Evolutionary conservation across 2,113 vertebrate species (phyloP), one percentile per base, ranked within the genome.

Genomic region (Cygnus atratus): DNA sequence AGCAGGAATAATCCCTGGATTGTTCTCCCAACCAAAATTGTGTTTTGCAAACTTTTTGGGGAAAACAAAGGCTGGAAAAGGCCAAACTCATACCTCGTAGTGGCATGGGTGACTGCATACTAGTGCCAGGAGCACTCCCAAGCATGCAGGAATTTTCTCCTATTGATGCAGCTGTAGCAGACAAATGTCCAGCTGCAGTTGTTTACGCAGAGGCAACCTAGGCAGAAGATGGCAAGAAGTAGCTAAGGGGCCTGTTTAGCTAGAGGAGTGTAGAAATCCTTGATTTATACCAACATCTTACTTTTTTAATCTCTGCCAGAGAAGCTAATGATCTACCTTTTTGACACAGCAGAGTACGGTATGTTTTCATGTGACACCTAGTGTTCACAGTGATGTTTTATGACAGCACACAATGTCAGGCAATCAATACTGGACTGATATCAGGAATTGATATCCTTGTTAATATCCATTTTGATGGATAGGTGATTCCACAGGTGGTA

Each of bases 61-160:
- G 21, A 65, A 44, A 59, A 46, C 6, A 6, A 18, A 65, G 24
- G 9, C 79, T 61, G 46, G 31, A 81, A 35, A 44, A 61, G n/a
- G 13, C 15, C 58, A 55, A 72, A 5, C 8, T 55, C 58, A 17
- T 2, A 3, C 4, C 10, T 3, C 3, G 5, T 31, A 43, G 28
- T 2, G 1, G 13, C 26, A 28, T n/a, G 12, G 33, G 43, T n/a
- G 33, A 52, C 3, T 3, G 5, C 0, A 0, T 43, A 12, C 35
- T 7, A 8, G 17, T 41, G 12, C 63, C 74, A 55, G 44, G 62
- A 65, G 33, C 1, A 0, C 22, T 71, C 44, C 13, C 63, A 55
- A 39, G 19, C 29, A n/a, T 31, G 8, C 1, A 3, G 48, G 65
- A 67, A 43, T 61, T 77, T 66, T 71, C 39, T 82, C 18, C 37